These are phyloP conservation scores for Macrophya alboannulata DNA, from an alignment of 2,888 invertebrate species.

Conservation along the genomic window DNA sequence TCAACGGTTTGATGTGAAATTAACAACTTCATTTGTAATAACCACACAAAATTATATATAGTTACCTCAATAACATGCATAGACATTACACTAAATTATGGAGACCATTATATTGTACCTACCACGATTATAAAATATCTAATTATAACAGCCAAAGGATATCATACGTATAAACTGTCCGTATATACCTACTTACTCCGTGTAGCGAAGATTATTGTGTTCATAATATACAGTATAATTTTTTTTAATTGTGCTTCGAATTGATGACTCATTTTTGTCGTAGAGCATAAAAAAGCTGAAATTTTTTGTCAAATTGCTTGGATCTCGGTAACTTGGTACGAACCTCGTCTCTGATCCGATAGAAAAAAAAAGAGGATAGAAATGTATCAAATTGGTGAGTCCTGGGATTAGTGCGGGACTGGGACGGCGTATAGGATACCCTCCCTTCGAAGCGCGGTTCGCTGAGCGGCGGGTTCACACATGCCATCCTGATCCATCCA, in stretches of 20 bases:
- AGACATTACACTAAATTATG: neutral
- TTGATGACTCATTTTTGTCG: neutral
- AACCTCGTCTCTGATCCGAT: constrained; percentile 50
- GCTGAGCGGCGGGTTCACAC: constrained; percentile 73
- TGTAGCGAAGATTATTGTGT: constrained; percentile 3
- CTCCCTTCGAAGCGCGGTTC: constrained; percentile 59
- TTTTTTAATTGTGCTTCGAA: neutral
- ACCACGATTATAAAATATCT: neutral
- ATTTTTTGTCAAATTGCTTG: constrained; percentile 22
- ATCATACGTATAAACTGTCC: too few species aligned
- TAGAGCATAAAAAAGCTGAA: neutral
- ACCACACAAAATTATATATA: neutral
- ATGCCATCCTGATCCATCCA: constrained; percentile 76
- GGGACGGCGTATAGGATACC: neutral
- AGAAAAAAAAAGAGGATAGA: constrained; percentile 66
- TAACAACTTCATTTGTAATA: constrained; percentile 6
- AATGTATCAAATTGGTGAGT: constrained; percentile 78
- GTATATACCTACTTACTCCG: neutral
- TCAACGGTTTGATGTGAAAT: neutral
- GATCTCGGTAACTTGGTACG: constrained; percentile 1
- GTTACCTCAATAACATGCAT: neutral
- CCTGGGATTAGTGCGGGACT: constrained; percentile 71
- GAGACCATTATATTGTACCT: neutral
- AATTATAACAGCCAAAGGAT: neutral
- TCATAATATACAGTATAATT: neutral